A percentile compares a stretch with the other conserved stretches of the same genome.
Conservation (phyloP, 2,888 invertebrate genomes). For the Napeogenes inachia region DNA sequence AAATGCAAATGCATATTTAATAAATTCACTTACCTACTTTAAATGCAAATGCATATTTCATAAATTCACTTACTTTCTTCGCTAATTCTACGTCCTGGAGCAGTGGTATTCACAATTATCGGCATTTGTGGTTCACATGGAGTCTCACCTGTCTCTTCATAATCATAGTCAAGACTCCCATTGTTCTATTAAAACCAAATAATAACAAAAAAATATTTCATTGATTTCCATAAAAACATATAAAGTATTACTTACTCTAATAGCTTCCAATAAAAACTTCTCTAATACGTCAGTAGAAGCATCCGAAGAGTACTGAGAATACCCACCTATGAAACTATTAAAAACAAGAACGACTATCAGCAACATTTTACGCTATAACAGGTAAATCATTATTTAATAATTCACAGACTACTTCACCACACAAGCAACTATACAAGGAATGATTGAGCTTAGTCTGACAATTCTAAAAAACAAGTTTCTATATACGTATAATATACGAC, state of each 20-base stretch:
- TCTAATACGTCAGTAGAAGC: constrained; percentile 16
- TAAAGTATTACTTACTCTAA: constrained; percentile 16
- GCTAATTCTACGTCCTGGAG: constrained; percentile 34
- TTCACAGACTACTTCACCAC: no score
- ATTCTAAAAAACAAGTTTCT: no score
- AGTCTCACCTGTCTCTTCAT: constrained; percentile 22
- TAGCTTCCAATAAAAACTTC: constrained; percentile 21
- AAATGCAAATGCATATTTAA: not conserved
- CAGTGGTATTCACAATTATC: constrained; percentile 41
- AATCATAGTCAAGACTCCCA: constrained; percentile 21
- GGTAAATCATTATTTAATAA: no score
- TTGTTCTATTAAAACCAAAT: constrained; percentile 19
- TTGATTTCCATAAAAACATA: not conserved
- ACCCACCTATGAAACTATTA: constrained; percentile 1
- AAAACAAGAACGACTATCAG: not conserved
- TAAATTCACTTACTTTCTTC: constrained; percentile 42
- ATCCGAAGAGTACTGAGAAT: not conserved
- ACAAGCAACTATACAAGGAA: no score
- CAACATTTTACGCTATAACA: not conserved
- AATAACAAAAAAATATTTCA: not conserved
- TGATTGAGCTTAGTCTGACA: no score
- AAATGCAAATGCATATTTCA: not conserved
- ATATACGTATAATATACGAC: no score
- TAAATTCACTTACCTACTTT: constrained; percentile 40
- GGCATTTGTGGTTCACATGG: constrained; percentile 38